Evolutionary conservation across 1,140 invertebrate species (phyloP).

Genomic region (Heliconius nattereri): DNA sequence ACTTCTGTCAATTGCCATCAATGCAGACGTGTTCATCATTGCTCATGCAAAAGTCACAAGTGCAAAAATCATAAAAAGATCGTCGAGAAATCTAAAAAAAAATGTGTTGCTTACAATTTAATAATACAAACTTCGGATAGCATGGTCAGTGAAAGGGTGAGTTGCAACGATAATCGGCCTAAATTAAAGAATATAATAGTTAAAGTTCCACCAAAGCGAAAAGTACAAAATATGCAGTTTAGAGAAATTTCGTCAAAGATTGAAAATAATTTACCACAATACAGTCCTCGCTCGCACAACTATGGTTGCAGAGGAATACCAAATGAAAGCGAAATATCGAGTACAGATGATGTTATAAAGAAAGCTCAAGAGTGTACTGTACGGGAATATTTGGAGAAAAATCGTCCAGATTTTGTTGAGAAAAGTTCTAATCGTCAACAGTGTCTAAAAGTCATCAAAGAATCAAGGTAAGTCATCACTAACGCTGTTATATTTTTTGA

Average conservation of each 20-base stretch:
- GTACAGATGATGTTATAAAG: conserved; percentile 54
- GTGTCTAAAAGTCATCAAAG: conserved; percentile 65
- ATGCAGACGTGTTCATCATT: conserved; percentile 57
- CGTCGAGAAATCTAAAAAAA: conserved; percentile 62
- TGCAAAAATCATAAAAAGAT: conserved; percentile 62
- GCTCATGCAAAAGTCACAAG: conserved; percentile 55
- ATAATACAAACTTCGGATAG: conserved; percentile 77
- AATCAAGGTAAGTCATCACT: conserved; percentile 54
- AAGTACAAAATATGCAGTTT: conserved; percentile 54
- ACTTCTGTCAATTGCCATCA: conserved; percentile 63
- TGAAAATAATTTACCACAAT: conserved; percentile 49
- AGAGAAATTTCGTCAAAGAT: conserved; percentile 58
- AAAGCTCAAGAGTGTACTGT: conserved; percentile 58
- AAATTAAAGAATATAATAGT: conserved; percentile 69
- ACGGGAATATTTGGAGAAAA: conserved; percentile 72
- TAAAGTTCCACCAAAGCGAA: conserved; percentile 64
- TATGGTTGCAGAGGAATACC: conserved; percentile 58
- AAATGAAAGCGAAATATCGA: conserved; percentile 63
- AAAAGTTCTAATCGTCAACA: conserved; percentile 60
- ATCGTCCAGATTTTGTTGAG: conserved; percentile 73
- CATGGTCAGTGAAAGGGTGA: conserved; percentile 60
- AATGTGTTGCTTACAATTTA: conserved; percentile 76
- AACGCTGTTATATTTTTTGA: too few species aligned
- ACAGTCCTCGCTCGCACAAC: conserved; percentile 41
- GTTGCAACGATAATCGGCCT: conserved; percentile 39